Base-by-base conservation (phyloP, 2,113 vertebrate species). In the Percopsis transmontana region DNA sequence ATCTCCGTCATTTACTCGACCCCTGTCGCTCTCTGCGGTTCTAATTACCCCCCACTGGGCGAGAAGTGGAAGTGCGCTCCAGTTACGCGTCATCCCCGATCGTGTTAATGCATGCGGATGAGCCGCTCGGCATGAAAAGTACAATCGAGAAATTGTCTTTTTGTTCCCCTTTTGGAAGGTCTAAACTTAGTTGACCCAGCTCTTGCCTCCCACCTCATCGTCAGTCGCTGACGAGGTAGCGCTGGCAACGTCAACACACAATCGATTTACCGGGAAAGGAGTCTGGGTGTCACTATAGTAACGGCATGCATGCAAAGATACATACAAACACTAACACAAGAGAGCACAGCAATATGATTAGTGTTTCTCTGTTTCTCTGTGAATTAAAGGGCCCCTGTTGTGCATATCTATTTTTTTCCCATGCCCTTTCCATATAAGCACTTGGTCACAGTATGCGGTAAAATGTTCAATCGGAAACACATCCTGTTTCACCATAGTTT, bases 101-200 rank as follows among this genome's bases (percentile, higher is more conserved):
- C 65, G 70, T 65, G 65, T 45, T 79, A 75, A 84, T 82, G 42
- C 56, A 80, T 84, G 83, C 66, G 84, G 79, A 87, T 58, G 77
- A 79, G 62, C 45, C 56, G 20, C 8, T 24, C 58, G 7, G 53
- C 50, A 64, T 33, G 20, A 53, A 54, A 14, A 23, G 21, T 23
- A 23, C 8, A 14, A 45, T 45, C 11, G 42, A 45, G 15, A 45
- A 45, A 45, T 16, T 10, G 8, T 47, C 1, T 41, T 61, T 61
- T 67, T 57, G 5, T 16, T 15, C 47, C 77, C 68, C 54, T 44
- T 58, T 60, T 44, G 55, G 51, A 57, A 53, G 57, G 58, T 47
- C 65, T 70, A 72, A 83, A 85, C 65, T 73, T 56, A 77, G 74
- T 53, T 86, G 81, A 74, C 79, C 77, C 70, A 59, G 63, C 52